These are phyloP conservation scores for Percopsis transmontana DNA, from an alignment of 2,113 vertebrate species.

Conservation along the genomic window DNA sequence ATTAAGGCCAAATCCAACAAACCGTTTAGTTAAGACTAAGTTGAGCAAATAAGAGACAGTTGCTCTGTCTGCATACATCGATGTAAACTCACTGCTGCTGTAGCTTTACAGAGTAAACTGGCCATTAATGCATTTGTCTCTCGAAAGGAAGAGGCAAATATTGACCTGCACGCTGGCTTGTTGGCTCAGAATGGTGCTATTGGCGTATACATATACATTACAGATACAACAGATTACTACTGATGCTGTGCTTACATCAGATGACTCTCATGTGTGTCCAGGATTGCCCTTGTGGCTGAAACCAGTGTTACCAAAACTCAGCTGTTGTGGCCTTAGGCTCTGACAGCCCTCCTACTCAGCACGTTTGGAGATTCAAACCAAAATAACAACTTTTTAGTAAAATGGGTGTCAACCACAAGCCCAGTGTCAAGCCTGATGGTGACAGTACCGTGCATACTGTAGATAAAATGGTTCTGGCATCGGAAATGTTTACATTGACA, in stretches of 20 bases:
- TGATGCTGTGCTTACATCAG: background rate
- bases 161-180: background rate
- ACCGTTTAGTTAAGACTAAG: background rate
- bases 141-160: background rate
- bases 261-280: constrained; percentile 5
- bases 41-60: background rate
- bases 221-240: background rate
- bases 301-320: no score
- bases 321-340: no score
- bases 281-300: no score
- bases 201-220: background rate
- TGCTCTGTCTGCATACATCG: constrained; percentile 2
- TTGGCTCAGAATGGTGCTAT: background rate
- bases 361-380: no score
- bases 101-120: constrained; percentile 1
- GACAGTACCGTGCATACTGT: no score
- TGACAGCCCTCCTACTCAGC: no score
- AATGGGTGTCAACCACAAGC: no score
- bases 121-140: background rate
- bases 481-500: no score
- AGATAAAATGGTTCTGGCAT: no score
- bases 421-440: no score
- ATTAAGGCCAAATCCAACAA: constrained; percentile 1
- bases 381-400: no score
- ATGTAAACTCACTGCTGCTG: background rate